Evolutionary conservation across 64 coral and sea anemone species (phyloP), one percentile per base, ranked within the genome.

Genomic region (Montipora cactus): DNA sequence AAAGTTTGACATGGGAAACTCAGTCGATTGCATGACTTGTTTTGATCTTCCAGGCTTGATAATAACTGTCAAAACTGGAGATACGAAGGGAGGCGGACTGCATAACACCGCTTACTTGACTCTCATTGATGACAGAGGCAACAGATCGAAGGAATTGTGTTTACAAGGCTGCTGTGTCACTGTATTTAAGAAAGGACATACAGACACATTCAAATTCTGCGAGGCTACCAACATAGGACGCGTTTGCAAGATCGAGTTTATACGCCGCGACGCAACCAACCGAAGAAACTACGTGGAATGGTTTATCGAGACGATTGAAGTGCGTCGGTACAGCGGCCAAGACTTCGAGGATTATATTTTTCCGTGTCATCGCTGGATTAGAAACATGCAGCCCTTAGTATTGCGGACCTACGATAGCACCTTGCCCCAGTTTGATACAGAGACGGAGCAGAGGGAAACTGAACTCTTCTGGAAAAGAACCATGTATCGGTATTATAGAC

Each of bases 291-390:
- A 90, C 47, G 95, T 97, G 9, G 95, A 96, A 2, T 96, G 95
- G 95, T 96, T 96, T 75, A 92, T 96, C 4, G 95, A 96, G 49
- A 96, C 93, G 70, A 96, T 96, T 18, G 95, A 96, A 81, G 74
- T 96, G 4, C 91, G 95, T 2, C 81, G 89, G 4, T 93, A 94
- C 80, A 90, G 74, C 14, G 88, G 50, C 45, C 62, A 79, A 71
- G 79, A 76, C 1, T 79, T 81, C 18, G 73, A 66, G 13, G 87
- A 89, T 89, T 92, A 84, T 47, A 79, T 96, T 67, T 96, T 96
- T 82, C 95, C 95, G 14, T 93, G 91, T 50, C 95, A 96, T 81
- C 91, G 95, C 46, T 96, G 95, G 95, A 94, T 96, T 47, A 50
- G 88, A 9, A 96, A 96, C 47, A 90, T 57, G 66, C 89, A 78